A percentile compares a stretch with the other conserved stretches of the same genome.
These are phyloP conservation scores for Ifrita kowaldi DNA, from an alignment of 2,113 vertebrate species.

Conservation along the genomic window DNA sequence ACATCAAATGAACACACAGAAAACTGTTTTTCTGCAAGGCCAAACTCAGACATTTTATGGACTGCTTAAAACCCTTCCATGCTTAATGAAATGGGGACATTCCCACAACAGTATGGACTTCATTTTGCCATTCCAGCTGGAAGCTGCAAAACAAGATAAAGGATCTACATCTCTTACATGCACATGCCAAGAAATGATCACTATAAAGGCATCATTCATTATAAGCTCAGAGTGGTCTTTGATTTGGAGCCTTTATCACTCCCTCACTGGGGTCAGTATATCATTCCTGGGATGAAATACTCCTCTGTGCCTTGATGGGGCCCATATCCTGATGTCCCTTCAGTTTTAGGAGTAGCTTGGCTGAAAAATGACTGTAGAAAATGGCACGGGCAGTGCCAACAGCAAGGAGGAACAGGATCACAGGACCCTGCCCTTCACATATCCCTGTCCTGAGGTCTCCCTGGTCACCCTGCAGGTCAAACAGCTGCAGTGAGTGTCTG, in stretches of 20 bases:
- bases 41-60: not conserved
- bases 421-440: not conserved
- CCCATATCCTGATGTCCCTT: not conserved
- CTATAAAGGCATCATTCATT: slow-evolving; percentile 17
- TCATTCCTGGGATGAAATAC: not conserved
- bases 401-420: not conserved
- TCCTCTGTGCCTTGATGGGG: not conserved
- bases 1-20: not conserved
- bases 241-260: not conserved
- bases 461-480: not conserved
- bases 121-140: slow-evolving; percentile 14
- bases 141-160: not conserved
- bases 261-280: not conserved
- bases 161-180: not conserved
- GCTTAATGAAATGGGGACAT: not conserved
- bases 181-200: not conserved
- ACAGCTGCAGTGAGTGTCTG: not conserved
- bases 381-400: accelerated
- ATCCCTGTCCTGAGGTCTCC: not conserved
- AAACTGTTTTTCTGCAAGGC: not conserved
- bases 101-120: not conserved
- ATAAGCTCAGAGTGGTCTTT: not conserved
- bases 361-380: not conserved
- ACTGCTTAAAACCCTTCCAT: not conserved
- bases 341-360: not conserved